Conservation (phyloP, 1,140 invertebrate genomes). For the Drosophila kepulauana region DNA sequence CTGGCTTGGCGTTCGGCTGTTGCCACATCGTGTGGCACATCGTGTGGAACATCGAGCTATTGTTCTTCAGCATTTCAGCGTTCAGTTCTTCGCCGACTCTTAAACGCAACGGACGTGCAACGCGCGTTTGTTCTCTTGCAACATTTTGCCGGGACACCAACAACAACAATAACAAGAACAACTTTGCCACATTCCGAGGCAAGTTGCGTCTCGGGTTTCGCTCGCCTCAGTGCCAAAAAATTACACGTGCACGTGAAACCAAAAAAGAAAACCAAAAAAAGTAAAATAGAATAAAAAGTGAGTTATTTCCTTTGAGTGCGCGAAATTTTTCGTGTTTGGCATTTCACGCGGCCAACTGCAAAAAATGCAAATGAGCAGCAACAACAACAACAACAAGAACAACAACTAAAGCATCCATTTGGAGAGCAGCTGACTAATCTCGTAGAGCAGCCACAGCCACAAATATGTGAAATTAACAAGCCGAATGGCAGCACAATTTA, state of each 20-base stretch:
- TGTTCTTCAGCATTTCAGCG: no score
- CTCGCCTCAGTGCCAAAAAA: constrained; percentile 30
- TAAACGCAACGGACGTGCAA: constrained; percentile 44
- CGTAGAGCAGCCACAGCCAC: background rate
- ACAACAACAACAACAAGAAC: constrained; percentile 21
- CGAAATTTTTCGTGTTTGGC: constrained; percentile 30
- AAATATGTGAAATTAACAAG: constrained; percentile 50
- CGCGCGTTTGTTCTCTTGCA: constrained; percentile 26
- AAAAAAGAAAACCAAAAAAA: background rate
- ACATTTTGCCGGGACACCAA: background rate
- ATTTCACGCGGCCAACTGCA: constrained; percentile 28
- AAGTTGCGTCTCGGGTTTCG: constrained; percentile 14
- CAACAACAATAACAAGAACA: background rate
- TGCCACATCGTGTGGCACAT: constrained; percentile 8
- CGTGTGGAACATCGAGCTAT: background rate
- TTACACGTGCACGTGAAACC: constrained; percentile 46
- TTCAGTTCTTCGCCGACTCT: constrained; percentile 54
- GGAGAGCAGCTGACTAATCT: constrained; percentile 1
- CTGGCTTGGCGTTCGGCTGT: background rate
- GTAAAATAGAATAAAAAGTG: constrained; percentile 25
- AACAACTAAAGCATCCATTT: background rate
- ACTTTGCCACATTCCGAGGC: constrained; percentile 2
- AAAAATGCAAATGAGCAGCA: constrained; percentile 50
- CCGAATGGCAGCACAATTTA: constrained; percentile 13
- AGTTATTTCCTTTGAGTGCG: constrained; percentile 53